phyloP scores from a whole-genome alignment of 2,113 vertebrate genomes.

The Lontra canadensis region DNA sequence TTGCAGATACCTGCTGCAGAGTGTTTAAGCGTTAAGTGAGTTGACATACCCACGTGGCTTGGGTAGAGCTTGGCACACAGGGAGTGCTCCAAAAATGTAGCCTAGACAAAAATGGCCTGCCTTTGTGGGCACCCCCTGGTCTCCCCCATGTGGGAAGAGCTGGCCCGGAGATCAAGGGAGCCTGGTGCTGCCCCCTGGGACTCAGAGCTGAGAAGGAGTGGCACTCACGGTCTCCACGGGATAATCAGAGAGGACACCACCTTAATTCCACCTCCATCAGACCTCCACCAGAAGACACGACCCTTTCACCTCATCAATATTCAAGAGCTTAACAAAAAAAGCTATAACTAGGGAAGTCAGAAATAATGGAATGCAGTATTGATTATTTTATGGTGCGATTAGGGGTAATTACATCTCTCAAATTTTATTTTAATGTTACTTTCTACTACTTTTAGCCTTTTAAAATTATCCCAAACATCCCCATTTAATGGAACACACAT shows the following conservation, averaged over 20 bases:
- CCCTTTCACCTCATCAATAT: conserved; percentile 90
- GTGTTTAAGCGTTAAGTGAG: no score
- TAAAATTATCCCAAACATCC: conserved; percentile 90
- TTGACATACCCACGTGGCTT: rapidly evolving
- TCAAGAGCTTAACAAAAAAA: conserved; percentile 89
- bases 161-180: neutral
- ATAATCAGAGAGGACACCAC: conserved; percentile 82
- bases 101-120: neutral
- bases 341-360: conserved; percentile 88
- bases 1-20: neutral
- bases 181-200: neutral
- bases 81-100: neutral
- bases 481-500: conserved; percentile 89
- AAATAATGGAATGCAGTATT: conserved; percentile 92
- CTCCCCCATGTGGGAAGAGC: neutral
- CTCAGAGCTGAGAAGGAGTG: conserved; percentile 19
- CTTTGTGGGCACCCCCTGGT: neutral
- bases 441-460: conserved; percentile 91
- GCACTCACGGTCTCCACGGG: conserved; percentile 19
- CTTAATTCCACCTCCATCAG: conserved; percentile 88
- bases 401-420: conserved; percentile 91
- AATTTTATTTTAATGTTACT: conserved; percentile 92
- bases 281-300: conserved; percentile 83
- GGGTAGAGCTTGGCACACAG: neutral
- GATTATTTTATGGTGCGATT: conserved; percentile 93